phyloP scores from a whole-genome alignment of 2,113 vertebrate genomes.

The Pygoscelis antarcticus region DNA sequence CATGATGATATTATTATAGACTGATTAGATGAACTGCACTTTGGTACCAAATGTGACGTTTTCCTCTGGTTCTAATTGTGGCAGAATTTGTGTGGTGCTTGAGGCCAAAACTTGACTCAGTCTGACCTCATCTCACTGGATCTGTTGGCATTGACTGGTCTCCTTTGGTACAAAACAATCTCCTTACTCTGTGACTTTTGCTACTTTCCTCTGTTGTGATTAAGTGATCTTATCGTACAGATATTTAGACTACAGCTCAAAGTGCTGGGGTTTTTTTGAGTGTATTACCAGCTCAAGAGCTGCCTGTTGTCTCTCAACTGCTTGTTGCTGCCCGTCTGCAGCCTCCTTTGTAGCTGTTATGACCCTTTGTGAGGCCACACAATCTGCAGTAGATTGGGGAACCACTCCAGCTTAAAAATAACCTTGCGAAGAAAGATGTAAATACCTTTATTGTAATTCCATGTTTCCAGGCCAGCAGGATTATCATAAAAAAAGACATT shows the following conservation, averaged over 20 bases:
- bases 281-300: background rate
- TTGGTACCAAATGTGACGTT: background rate
- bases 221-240: background rate
- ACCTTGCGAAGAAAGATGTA: background rate
- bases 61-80: conserved; percentile 1
- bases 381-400: background rate
- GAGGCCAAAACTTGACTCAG: background rate
- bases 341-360: background rate
- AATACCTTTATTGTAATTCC: background rate
- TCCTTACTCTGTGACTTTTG: background rate
- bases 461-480: background rate
- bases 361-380: background rate
- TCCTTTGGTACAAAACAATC: background rate
- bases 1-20: background rate
- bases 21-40: background rate
- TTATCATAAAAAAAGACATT: background rate
- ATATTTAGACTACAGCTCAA: background rate
- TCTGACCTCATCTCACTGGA: background rate
- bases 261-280: background rate
- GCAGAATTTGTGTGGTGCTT: background rate
- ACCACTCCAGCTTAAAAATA: background rate
- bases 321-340: background rate
- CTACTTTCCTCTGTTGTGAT: background rate
- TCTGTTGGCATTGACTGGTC: background rate
- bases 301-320: background rate